phyloP scores from a whole-genome alignment of 2,888 invertebrate species.

The Limulus polyphemus region DNA sequence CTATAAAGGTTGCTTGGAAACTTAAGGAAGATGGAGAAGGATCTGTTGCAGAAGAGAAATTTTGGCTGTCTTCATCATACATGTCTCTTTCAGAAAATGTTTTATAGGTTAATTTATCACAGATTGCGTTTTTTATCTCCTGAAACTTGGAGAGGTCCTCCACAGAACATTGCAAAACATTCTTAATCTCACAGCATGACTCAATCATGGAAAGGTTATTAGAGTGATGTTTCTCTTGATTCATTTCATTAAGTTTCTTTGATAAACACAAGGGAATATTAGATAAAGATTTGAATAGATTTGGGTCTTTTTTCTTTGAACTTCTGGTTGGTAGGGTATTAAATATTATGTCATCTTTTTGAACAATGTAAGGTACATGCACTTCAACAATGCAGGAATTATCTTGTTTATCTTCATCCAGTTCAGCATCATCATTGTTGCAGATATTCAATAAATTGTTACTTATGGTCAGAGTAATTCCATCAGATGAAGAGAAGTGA shows the following conservation, averaged over 20 bases:
- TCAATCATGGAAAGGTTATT: slow-evolving; percentile 22
- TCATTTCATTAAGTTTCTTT: slow-evolving; percentile 15
- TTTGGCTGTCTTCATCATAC: slow-evolving; percentile 5
- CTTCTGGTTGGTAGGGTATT: slow-evolving; percentile 22
- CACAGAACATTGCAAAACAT: slow-evolving; percentile 5
- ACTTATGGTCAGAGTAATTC: slow-evolving; percentile 22
- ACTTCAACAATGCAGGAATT: slow-evolving; percentile 25
- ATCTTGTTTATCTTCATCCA: slow-evolving; percentile 14
- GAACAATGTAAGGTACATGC: slow-evolving; percentile 23
- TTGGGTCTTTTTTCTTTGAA: slow-evolving; percentile 12
- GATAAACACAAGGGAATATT: slow-evolving; percentile 22
- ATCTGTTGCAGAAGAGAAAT: slow-evolving; percentile 7
- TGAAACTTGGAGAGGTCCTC: slow-evolving; percentile 4
- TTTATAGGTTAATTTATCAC: not conserved
- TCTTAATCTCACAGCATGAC: slow-evolving; percentile 11
- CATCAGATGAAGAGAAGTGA: slow-evolving; percentile 23
- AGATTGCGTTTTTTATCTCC: not conserved
- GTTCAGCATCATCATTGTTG: slow-evolving; percentile 2
- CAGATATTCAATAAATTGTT: slow-evolving; percentile 9
- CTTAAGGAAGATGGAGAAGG: slow-evolving; percentile 11
- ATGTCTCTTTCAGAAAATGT: slow-evolving; percentile 11
- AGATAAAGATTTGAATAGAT: slow-evolving; percentile 24
- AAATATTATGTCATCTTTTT: slow-evolving; percentile 21
- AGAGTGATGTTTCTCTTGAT: slow-evolving; percentile 11
- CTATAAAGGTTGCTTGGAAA: slow-evolving; percentile 19